phyloP scores from a whole-genome alignment of 2,797 vertebrate genomes.

The Coranthus polyacanthus region DNA sequence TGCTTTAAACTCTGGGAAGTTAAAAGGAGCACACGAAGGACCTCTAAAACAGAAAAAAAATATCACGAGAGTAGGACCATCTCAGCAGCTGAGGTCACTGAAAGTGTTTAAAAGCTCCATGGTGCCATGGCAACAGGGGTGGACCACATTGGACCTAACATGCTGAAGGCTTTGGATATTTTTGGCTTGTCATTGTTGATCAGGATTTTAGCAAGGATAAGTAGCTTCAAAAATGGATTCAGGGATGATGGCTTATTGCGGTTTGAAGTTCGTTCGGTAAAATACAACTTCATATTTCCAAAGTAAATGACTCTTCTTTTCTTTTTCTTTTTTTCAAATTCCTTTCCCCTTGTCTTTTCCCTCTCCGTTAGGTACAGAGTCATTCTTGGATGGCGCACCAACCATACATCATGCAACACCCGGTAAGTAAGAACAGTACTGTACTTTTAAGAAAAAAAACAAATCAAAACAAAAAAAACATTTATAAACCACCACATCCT shows the following conservation, averaged over 20 bases:
- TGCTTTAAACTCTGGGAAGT: not conserved
- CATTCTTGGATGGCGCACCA: slow-evolving; percentile 99
- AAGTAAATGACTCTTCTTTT: slow-evolving; percentile 1
- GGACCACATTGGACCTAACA: slow-evolving; percentile 24
- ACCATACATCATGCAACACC: slow-evolving; percentile 98
- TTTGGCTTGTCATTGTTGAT: slow-evolving; percentile 20
- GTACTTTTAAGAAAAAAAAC: too few relatives aligned
- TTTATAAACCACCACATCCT: slow-evolving; percentile 5
- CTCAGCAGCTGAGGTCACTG: slow-evolving; percentile 6
- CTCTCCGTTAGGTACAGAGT: slow-evolving; percentile 90
- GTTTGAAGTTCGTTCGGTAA: slow-evolving; percentile 5
- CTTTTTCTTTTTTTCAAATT: slow-evolving; percentile 19
- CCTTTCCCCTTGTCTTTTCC: slow-evolving; percentile 26
- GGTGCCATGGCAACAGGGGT: slow-evolving; percentile 5
- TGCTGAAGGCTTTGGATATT: slow-evolving; percentile 14
- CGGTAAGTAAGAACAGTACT: slow-evolving; percentile 86
- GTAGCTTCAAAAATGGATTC: not conserved
- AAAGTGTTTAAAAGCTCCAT: slow-evolving; percentile 26
- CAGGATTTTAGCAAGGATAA: not conserved
- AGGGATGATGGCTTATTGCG: slow-evolving; percentile 1
- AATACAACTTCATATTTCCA: not conserved
- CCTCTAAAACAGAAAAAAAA: slow-evolving; percentile 7
- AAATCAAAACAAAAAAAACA: not conserved
- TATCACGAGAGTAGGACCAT: not conserved
- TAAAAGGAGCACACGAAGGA: not conserved